Conservation (phyloP, 2,888 invertebrate genomes). For the Cryptus armator region DNA sequence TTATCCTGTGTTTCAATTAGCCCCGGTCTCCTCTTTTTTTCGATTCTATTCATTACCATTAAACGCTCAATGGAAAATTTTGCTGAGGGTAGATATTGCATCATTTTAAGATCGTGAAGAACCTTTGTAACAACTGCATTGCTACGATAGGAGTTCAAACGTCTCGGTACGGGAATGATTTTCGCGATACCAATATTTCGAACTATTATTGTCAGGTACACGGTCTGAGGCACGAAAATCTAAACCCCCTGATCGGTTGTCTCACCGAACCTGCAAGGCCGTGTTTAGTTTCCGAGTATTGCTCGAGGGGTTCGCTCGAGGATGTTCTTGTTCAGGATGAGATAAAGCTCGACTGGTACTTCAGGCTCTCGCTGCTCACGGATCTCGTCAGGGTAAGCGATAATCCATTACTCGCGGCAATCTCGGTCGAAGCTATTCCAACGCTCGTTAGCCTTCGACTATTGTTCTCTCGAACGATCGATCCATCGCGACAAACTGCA, state of each 20-base stretch:
- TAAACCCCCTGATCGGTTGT: conserved; percentile 95
- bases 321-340: conserved; percentile 96
- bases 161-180: not conserved
- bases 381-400: conserved; percentile 93
- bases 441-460: not conserved
- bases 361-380: conserved; percentile 95
- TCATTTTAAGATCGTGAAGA: too few relatives aligned
- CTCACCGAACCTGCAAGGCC: conserved; percentile 92
- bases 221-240: conserved; percentile 95
- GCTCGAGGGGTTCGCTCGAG: conserved; percentile 94
- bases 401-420: conserved; percentile 2
- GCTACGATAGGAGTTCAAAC: too few relatives aligned
- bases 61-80: too few relatives aligned
- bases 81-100: too few relatives aligned
- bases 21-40: too few relatives aligned
- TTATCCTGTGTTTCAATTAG: too few relatives aligned
- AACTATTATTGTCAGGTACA: conserved; percentile 87
- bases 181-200: not conserved
- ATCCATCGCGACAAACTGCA: not conserved
- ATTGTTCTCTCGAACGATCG: not conserved
- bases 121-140: too few relatives aligned
- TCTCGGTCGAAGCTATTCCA: not conserved
- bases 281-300: conserved; percentile 94
- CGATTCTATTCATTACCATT: too few relatives aligned
- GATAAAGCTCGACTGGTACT: conserved; percentile 97